Percentiles rank a stretch among this genome's conserved stretches.
phyloP scores from a whole-genome alignment of 2,113 vertebrate genomes.

The Siniperca chuatsi region DNA sequence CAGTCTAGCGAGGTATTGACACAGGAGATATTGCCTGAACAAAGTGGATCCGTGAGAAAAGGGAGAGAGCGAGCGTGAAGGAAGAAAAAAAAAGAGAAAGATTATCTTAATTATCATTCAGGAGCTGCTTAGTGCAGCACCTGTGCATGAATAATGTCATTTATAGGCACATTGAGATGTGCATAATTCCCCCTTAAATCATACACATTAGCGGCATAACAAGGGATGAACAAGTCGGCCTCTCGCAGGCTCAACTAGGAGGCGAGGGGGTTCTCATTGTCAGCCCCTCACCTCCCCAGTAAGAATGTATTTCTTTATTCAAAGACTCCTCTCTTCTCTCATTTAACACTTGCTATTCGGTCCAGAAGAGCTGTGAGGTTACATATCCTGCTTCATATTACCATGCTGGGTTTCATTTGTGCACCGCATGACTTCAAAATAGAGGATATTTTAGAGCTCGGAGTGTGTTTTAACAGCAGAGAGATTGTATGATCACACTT shows the following conservation, averaged over 20 bases:
- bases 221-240: constrained; percentile 85
- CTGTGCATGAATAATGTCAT: constrained; percentile 90
- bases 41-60: constrained; percentile 86
- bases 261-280: constrained; percentile 72
- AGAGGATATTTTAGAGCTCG: constrained; percentile 31
- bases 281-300: constrained; percentile 72
- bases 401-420: constrained; percentile 59
- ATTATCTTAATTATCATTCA: constrained; percentile 91
- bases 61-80: constrained; percentile 80
- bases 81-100: constrained; percentile 78
- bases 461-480: constrained; percentile 28
- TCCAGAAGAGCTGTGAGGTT: constrained; percentile 69
- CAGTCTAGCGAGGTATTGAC: constrained; percentile 83
- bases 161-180: constrained; percentile 87
- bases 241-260: constrained; percentile 66
- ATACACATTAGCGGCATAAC: constrained; percentile 84
- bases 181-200: constrained; percentile 87
- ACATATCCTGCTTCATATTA: constrained; percentile 68
- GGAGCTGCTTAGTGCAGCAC: constrained; percentile 87
- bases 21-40: constrained; percentile 84
- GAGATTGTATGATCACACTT: constrained; percentile 24
- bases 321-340: constrained; percentile 71
- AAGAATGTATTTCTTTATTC: constrained; percentile 77
- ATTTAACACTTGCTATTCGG: constrained; percentile 73
- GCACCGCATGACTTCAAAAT: constrained; percentile 56